Percentiles rank a stretch among this genome's conserved stretches.
Evolutionary conservation across 2,797 vertebrate species (phyloP).

Genomic region (Lemur catta): DNA sequence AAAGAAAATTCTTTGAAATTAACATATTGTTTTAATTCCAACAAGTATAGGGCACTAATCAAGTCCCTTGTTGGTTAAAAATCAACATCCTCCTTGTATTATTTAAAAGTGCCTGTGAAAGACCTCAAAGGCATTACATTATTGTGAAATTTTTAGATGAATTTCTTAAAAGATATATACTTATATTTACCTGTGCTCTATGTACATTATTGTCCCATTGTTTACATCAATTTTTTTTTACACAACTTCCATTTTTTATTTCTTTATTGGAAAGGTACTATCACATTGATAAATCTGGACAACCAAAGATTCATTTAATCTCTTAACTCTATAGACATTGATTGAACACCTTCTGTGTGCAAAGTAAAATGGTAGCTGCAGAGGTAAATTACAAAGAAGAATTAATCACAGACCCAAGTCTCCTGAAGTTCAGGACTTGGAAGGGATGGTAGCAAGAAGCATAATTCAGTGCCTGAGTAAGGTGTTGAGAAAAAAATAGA

Average conservation of each 20-base stretch:
- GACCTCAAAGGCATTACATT: not conserved
- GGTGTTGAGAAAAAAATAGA: not conserved
- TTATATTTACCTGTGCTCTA: not conserved
- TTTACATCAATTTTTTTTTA: not conserved
- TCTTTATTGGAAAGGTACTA: not conserved
- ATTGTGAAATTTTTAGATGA: not conserved
- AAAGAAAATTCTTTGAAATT: not conserved
- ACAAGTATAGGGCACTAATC: not conserved
- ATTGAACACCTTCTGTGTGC: not conserved
- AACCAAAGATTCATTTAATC: not conserved
- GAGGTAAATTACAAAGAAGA: not conserved
- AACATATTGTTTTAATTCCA: not conserved
- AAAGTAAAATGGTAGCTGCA: not conserved
- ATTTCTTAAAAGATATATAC: not conserved
- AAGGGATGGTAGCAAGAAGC: not conserved
- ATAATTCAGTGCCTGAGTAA: not conserved
- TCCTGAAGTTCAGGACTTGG: not conserved
- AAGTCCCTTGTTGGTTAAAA: not conserved
- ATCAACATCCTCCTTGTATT: not conserved
- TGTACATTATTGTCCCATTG: not conserved
- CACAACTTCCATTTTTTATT: conserved; percentile 36
- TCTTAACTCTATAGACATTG: not conserved
- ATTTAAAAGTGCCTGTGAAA: not conserved
- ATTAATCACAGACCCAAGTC: not conserved
- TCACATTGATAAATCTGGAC: not conserved